A percentile compares a stretch with the other conserved stretches of the same genome.
Conservation (phyloP, 2,113 vertebrate genomes). For the Callopanchax toddi region DNA sequence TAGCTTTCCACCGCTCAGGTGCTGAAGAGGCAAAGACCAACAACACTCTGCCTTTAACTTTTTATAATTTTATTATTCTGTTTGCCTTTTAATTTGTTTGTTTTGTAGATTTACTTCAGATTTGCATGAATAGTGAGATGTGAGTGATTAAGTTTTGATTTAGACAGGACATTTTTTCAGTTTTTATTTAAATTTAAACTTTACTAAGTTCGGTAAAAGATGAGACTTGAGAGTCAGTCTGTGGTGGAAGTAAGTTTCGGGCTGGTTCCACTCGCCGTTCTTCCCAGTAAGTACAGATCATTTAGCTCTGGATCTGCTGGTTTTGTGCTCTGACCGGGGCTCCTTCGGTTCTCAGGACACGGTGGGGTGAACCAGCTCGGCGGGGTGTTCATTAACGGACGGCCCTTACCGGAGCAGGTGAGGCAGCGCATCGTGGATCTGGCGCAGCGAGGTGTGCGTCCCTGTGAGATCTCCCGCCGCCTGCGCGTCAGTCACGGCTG, state of each 20-base stretch:
- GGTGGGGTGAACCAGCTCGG: conserved; percentile 69
- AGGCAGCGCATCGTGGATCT: conserved; percentile 65
- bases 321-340: background rate
- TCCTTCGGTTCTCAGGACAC: conserved; percentile 25
- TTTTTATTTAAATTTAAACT: background rate
- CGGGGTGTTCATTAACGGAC: conserved; percentile 67
- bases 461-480: conserved; percentile 64
- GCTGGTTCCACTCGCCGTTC: conserved; percentile 47
- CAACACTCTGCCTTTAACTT: background rate
- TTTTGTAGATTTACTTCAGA: background rate
- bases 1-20: conserved; percentile 11
- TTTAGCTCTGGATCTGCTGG: too few relatives aligned
- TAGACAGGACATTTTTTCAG: too few relatives aligned
- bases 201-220: background rate
- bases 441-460: conserved; percentile 48
- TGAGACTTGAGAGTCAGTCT: background rate
- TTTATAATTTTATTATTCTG: background rate
- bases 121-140: too few relatives aligned
- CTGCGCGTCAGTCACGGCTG: conserved; percentile 71
- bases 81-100: background rate
- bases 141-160: background rate
- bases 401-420: conserved; percentile 52
- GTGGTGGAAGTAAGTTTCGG: conserved; percentile 49
- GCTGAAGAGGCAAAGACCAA: conserved; percentile 1
- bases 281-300: conserved; percentile 40